A percentile compares a stretch with the other conserved stretches of the same genome.
Conservation (phyloP, 2,797 vertebrate genomes). For the Linurgus olivaceus region DNA sequence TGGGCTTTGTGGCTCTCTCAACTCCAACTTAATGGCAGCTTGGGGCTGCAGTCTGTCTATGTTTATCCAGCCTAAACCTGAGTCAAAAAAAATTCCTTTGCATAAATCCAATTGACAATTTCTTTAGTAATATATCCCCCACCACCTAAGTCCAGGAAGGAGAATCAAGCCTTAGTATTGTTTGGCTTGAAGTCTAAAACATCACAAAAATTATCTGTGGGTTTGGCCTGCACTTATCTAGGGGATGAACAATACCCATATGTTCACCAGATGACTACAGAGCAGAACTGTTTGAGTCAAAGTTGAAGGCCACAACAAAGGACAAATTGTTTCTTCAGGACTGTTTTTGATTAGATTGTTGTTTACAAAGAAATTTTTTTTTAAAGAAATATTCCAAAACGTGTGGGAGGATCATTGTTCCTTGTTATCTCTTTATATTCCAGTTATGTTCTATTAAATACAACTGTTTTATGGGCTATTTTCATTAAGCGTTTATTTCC, state of each 20-base stretch:
- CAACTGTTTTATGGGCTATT: neutral
- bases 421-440: constrained; percentile 32
- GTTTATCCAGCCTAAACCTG: neutral
- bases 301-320: constrained; percentile 19
- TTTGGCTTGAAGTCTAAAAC: constrained; percentile 31
- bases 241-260: constrained; percentile 33
- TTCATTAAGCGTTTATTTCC: constrained; percentile 12
- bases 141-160: neutral
- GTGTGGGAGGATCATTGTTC: neutral
- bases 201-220: constrained; percentile 4
- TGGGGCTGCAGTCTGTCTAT: neutral
- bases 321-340: constrained; percentile 17
- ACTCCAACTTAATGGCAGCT: neutral
- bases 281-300: constrained; percentile 5
- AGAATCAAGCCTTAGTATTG: neutral
- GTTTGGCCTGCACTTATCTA: constrained; percentile 20
- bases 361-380: neutral
- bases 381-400: neutral
- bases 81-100: neutral
- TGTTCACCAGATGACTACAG: constrained; percentile 51
- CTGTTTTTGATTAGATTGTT: constrained; percentile 22
- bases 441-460: neutral
- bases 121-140: constrained; percentile 9
- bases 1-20: neutral
- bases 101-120: constrained; percentile 29